Conservation (phyloP, 1,140 invertebrate genomes). For the Limonius californicus region DNA sequence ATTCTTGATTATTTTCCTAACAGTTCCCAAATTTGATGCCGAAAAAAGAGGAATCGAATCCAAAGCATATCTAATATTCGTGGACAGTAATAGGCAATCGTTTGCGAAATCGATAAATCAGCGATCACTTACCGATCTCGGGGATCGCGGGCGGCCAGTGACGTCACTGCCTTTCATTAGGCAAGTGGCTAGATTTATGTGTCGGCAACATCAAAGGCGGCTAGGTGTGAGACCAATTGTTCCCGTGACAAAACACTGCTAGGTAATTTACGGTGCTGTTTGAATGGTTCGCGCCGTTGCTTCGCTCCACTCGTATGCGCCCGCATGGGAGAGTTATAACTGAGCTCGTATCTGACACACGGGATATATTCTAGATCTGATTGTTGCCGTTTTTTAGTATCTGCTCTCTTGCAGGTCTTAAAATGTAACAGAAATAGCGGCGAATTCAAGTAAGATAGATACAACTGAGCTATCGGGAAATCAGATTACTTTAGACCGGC, state of each 20-base stretch:
- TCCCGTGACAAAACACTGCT: slow-evolving; percentile 50
- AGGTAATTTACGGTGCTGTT: slow-evolving; percentile 45
- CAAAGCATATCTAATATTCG: neutral
- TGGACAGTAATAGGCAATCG: slow-evolving; percentile 30
- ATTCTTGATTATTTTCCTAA: too few species aligned
- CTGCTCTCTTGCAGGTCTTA: too few species aligned
- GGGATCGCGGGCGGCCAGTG: slow-evolving; percentile 25
- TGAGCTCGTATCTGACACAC: too few species aligned
- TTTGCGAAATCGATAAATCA: slow-evolving; percentile 38
- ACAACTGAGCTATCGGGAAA: too few species aligned
- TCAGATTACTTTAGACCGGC: too few species aligned
- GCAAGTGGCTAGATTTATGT: slow-evolving; percentile 49
- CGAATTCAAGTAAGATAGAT: too few species aligned
- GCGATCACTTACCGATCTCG: slow-evolving; percentile 31
- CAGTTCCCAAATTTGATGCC: too few species aligned
- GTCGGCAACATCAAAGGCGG: slow-evolving; percentile 46
- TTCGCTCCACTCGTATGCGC: neutral
- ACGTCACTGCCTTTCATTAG: slow-evolving; percentile 44
- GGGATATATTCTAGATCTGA: too few species aligned
- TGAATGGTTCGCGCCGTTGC: slow-evolving; percentile 7
- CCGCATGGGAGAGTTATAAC: too few species aligned
- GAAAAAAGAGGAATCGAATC: too few species aligned
- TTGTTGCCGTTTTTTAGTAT: too few species aligned
- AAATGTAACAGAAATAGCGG: too few species aligned
- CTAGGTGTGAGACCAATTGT: slow-evolving; percentile 50